Conservation (phyloP, 2,797 vertebrate species). For the Chromis chromis region DNA sequence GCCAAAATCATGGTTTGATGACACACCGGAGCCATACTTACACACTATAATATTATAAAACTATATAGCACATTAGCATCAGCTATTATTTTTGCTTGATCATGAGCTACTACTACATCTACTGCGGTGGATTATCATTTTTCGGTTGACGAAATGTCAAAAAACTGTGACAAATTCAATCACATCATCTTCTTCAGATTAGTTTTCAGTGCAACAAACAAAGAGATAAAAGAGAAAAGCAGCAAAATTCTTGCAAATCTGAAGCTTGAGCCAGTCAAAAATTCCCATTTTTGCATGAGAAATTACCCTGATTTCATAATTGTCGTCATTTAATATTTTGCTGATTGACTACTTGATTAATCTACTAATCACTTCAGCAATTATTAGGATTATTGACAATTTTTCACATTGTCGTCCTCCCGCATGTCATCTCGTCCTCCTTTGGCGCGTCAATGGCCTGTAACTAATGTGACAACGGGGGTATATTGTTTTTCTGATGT, state of each 20-base stretch:
- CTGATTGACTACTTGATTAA: constrained; percentile 34
- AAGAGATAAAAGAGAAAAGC: neutral
- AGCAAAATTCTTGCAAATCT: constrained; percentile 5
- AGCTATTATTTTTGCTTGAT: too few species aligned
- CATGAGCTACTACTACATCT: too few species aligned
- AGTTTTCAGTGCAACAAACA: neutral
- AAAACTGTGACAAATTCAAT: neutral
- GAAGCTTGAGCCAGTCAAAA: neutral
- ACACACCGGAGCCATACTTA: too few species aligned
- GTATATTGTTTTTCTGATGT: constrained; percentile 80
- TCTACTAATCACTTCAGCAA: constrained; percentile 33
- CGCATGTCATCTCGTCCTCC: constrained; percentile 36
- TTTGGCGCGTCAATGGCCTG: constrained; percentile 36
- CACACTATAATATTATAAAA: too few species aligned
- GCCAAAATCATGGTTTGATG: too few species aligned
- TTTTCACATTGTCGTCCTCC: constrained; percentile 41
- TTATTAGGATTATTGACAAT: constrained; percentile 30
- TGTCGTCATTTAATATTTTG: constrained; percentile 8
- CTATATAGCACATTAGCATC: too few species aligned
- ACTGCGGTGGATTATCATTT: neutral
- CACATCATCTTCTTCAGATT: neutral
- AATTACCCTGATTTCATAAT: neutral
- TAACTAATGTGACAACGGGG: constrained; percentile 67
- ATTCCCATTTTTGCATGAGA: neutral
- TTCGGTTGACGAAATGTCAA: neutral